Conservation (phyloP, 2,113 vertebrate species). For the Passer domesticus region DNA sequence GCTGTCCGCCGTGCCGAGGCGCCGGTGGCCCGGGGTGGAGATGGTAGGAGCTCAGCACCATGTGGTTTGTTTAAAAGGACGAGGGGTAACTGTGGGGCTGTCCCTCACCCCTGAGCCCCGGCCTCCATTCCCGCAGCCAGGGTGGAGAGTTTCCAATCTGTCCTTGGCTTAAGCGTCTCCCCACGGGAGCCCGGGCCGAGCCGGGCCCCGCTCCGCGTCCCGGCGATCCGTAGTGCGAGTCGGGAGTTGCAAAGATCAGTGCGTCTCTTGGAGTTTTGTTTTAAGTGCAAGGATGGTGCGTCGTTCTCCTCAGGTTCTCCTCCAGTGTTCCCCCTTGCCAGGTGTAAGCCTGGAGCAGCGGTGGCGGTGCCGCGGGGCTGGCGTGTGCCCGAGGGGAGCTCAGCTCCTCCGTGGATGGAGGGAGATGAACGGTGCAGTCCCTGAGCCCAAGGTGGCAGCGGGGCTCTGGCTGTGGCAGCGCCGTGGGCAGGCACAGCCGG, state of each 20-base stretch:
- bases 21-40: slow-evolving; percentile 28
- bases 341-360: neutral
- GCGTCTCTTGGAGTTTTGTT: slow-evolving; percentile 43
- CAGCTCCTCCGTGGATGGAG: neutral
- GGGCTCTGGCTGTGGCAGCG: neutral
- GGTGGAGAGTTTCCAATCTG: neutral
- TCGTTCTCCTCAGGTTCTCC: neutral
- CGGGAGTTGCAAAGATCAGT: slow-evolving; percentile 45
- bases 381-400: neutral
- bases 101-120: neutral
- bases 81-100: neutral
- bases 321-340: neutral
- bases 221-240: slow-evolving; percentile 38
- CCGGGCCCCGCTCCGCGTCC: neutral
- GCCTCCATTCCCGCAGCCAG: neutral
- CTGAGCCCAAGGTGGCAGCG: neutral
- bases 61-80: slow-evolving; percentile 64
- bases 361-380: fast-evolving
- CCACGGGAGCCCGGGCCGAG: neutral
- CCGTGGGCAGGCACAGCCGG: fast-evolving
- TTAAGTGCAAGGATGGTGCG: slow-evolving; percentile 69
- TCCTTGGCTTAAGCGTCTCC: neutral
- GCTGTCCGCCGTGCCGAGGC: slow-evolving; percentile 18
- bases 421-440: neutral
- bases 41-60: slow-evolving; percentile 72